phyloP scores from a whole-genome alignment of 30 jellyfish, hydroid and myxozoan species.

The Calvadosia cruxmelitensis region DNA sequence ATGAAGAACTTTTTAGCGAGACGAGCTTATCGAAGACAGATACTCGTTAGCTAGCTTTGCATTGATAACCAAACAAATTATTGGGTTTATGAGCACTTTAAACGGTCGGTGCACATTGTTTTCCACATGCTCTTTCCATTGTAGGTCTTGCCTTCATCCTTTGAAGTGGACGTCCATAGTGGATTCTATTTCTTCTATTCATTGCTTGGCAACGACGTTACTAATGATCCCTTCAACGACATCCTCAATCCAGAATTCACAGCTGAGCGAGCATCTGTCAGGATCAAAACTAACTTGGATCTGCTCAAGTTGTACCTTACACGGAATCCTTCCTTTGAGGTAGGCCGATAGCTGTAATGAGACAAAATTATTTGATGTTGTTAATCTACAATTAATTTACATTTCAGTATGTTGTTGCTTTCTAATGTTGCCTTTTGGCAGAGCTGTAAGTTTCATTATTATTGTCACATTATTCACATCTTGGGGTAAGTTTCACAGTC shows the following conservation, averaged over 20 bases:
- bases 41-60: too few relatives aligned
- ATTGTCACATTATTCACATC: too few relatives aligned
- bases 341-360: conserved; percentile 3
- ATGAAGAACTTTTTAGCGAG: too few relatives aligned
- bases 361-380: too few relatives aligned
- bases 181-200: conserved; percentile 79
- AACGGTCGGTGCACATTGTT: too few relatives aligned
- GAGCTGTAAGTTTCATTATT: too few relatives aligned
- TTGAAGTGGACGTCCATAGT: conserved; percentile 38
- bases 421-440: too few relatives aligned
- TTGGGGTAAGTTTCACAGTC: not conserved
- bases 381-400: too few relatives aligned
- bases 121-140: conserved; percentile 5
- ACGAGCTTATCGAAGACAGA: too few relatives aligned
- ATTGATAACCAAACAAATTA: too few relatives aligned
- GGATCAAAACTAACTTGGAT: conserved; percentile 37
- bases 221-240: conserved; percentile 81
- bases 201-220: conserved; percentile 73
- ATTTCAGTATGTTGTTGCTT: too few relatives aligned
- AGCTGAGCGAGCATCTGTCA: conserved; percentile 91
- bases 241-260: conserved; percentile 58
- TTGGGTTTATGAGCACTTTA: too few relatives aligned
- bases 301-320: conserved; percentile 28
- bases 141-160: conserved; percentile 64
- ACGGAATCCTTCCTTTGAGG: conserved; percentile 53